Base-by-base conservation (phyloP, 2,797 vertebrate species). In the Artibeus jamaicensis region DNA sequence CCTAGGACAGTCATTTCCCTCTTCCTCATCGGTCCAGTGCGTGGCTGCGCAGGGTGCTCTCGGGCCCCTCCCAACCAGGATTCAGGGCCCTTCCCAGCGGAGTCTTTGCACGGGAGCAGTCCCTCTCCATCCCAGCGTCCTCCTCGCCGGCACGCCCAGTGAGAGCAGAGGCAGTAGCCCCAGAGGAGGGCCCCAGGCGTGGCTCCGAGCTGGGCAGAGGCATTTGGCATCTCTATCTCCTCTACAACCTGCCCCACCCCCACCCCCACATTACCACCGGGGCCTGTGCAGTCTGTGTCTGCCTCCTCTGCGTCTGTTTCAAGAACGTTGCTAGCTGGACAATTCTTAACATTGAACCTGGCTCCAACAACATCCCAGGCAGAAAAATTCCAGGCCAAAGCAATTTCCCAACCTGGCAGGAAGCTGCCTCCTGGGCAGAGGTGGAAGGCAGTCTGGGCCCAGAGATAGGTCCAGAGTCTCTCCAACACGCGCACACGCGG, bases 301-400 rank as follows among this genome's bases (percentile, higher is more conserved):
- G 22, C 53, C 48, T 84, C 59, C 71, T 68, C 81, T 59, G 42
- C 4, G 19, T 53, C 59, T 70, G 84, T 68, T 62, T 93, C 95
- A 88, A 65, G 88, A 96, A 92, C 70, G 89, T 15, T 59, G 73
- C 88, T 74, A 89, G 95, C 62, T 29, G 39, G 74, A 92, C 46
- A 62, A 73, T 65, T 86, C 70, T 86, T 67, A 55, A 21, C 32
- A 8, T 77, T 7, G 24, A 85, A 53, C 46, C 73, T 53, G 48
- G 9, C 73, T 74, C 94, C 70, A 57, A 57, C 84, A 96, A 48
- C 65, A 65, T 16, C 57, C 42, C 10, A 5, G 29, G 85, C 76
- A 71, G 77, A 88, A 85, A 92, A 87, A 77, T 50, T 91, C 76
- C 83, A 83, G 70, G 21, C 46, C 68, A 50, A 48, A 85, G 67